Conservation (phyloP, 2,888 invertebrate species). For the Stratiomys singularior region DNA sequence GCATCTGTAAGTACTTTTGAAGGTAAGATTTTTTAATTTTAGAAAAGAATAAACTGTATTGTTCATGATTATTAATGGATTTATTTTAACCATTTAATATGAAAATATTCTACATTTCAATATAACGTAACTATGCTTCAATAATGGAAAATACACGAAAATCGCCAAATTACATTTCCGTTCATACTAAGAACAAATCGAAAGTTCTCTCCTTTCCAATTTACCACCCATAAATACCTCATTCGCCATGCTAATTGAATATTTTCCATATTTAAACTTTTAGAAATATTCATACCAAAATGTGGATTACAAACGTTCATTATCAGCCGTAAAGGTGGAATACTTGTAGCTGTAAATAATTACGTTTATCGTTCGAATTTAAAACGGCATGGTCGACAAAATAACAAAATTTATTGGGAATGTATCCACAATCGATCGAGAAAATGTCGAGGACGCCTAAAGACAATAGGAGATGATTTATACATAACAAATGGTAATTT, state of each 20-base stretch:
- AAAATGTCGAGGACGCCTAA: constrained; percentile 64
- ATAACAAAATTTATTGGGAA: constrained; percentile 65
- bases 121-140: too few relatives aligned
- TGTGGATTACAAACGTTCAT: constrained; percentile 63
- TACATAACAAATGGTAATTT: constrained; percentile 63
- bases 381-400: constrained; percentile 61
- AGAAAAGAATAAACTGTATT: too few relatives aligned
- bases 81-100: too few relatives aligned
- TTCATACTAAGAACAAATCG: neutral
- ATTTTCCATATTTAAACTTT: constrained; percentile 37
- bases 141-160: too few relatives aligned
- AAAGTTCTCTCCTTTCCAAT: neutral
- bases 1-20: too few relatives aligned
- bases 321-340: constrained; percentile 64
- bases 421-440: constrained; percentile 65
- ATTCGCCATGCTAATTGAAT: constrained; percentile 24
- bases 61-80: too few relatives aligned
- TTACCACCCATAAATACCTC: too few relatives aligned
- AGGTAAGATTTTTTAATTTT: too few relatives aligned
- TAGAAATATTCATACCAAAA: constrained; percentile 55
- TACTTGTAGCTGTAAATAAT: constrained; percentile 62
- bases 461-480: constrained; percentile 64
- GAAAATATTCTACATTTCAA: too few relatives aligned
- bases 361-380: constrained; percentile 65
- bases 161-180: neutral